A percentile compares a stretch with the other conserved stretches of the same genome.
Conservation (phyloP, 2,113 vertebrate species). For the Stegostoma tigrinum region DNA sequence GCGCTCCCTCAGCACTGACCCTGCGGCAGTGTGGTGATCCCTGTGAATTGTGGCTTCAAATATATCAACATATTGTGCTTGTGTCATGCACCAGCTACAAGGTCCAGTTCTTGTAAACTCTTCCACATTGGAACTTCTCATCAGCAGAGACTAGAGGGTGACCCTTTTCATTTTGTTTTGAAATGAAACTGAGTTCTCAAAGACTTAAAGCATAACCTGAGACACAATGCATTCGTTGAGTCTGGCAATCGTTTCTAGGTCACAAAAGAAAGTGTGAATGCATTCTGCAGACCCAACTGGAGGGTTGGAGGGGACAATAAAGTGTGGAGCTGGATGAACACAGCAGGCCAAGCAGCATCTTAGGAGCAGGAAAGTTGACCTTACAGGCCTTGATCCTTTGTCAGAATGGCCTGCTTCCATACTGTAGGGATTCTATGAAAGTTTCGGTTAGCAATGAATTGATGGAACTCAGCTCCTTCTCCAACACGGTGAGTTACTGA, state of each 20-base stretch:
- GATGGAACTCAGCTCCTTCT: not conserved
- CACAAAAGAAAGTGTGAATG: not conserved
- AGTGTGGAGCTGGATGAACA: too few species aligned
- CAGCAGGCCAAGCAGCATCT: too few species aligned
- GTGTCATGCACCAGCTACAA: not conserved
- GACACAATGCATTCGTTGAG: not conserved
- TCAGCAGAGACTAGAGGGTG: not conserved
- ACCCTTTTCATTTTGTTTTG: not conserved
- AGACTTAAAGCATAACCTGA: not conserved
- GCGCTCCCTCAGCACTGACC: too few species aligned
- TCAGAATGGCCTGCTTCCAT: too few species aligned
- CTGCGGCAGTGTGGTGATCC: too few species aligned
- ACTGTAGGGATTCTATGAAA: too few species aligned
- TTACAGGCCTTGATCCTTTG: too few species aligned
- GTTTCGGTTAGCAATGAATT: not conserved
- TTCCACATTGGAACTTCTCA: not conserved
- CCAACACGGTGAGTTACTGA: not conserved
- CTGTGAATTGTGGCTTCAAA: too few species aligned
- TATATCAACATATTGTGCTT: too few species aligned
- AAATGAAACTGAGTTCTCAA: not conserved
- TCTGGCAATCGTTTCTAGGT: not conserved
- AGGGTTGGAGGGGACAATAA: too few species aligned
- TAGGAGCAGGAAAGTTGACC: too few species aligned
- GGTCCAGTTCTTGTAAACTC: not conserved
- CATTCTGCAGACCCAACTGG: not conserved